phyloP scores from a whole-genome alignment of 2,113 vertebrate species.

The Psophia crepitans region DNA sequence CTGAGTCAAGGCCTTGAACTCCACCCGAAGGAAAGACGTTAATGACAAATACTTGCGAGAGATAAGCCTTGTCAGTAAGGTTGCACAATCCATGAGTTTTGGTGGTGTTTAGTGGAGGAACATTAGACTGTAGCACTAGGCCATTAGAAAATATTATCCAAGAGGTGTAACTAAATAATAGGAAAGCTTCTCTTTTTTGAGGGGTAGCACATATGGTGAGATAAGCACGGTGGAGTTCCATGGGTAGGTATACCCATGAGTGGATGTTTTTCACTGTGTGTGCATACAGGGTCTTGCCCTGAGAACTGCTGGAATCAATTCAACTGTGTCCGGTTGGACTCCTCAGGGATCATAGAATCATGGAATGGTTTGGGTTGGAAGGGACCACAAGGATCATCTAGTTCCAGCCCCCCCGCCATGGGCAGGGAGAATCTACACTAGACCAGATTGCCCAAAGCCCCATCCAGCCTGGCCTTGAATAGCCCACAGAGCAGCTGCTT shows the following conservation, averaged over 20 bases:
- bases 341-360: too few relatives aligned
- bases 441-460: too few relatives aligned
- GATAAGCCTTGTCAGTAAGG: neutral
- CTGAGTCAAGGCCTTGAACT: neutral
- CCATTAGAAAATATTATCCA: neutral
- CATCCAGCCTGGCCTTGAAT: too few relatives aligned
- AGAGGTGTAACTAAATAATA: neutral
- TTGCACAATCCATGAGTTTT: neutral
- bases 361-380: too few relatives aligned
- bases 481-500: neutral
- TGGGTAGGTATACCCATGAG: neutral
- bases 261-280: neutral
- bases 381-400: too few relatives aligned
- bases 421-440: too few relatives aligned
- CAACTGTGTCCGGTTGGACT: accelerated
- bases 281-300: neutral
- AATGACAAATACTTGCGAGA: neutral
- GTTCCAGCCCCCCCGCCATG: too few relatives aligned
- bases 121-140: neutral
- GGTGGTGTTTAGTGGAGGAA: neutral
- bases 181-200: neutral
- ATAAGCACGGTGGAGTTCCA: neutral
- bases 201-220: neutral
- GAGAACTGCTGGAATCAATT: neutral
- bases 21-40: neutral